Evolutionary conservation across 2,113 vertebrate genomes (phyloP), one percentile per base, ranked within the genome.

Genomic region (Proterorhinus semilunaris): DNA sequence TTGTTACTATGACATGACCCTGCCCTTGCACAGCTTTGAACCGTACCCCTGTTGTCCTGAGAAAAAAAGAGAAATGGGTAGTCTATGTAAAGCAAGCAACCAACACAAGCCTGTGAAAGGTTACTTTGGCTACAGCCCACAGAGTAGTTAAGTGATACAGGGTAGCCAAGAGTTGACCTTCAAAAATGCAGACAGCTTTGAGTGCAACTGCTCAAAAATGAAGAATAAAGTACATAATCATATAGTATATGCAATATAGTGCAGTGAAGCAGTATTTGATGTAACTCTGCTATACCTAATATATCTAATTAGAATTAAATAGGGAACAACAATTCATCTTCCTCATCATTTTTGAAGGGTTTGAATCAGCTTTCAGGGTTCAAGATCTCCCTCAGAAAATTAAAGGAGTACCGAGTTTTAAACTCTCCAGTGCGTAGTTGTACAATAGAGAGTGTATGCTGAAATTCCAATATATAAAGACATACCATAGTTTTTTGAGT

Each of bases 91-190:
- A 16, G 1, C 8, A 50, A 6, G 55, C 2, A 52, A 68, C 58
- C 45, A 61, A 59, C 74, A 49, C 58, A 54, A 77, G 11, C 16
- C 59, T 55, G 16, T 52, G 50, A 80, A 84, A 83, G 68, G 69
- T 82, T 70, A 65, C n/a, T 17, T 47, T 13, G 47, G 71, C 12
- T 16, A 78, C 53, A 7, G 47, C 15, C 8, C 46, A 69, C 9
- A 50, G 4, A 59, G 12, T 12, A 49, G 52, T 51, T 61, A 21
- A 62, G 65, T 68, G 44, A 65, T 74, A 78, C 16, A 74, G 55
- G 10, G 17, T 10, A 61, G 3, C 64, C 13, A 11, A 44, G 17
- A 58, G 43, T 8, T 46, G 57, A 66, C 6, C 21, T 72, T 45
- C 54, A 52, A 11, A 10, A 67, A 48, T 53, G 44, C 48, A 76